Conservation (phyloP, 2,113 vertebrate genomes). For the Oplegnathus fasciatus region DNA sequence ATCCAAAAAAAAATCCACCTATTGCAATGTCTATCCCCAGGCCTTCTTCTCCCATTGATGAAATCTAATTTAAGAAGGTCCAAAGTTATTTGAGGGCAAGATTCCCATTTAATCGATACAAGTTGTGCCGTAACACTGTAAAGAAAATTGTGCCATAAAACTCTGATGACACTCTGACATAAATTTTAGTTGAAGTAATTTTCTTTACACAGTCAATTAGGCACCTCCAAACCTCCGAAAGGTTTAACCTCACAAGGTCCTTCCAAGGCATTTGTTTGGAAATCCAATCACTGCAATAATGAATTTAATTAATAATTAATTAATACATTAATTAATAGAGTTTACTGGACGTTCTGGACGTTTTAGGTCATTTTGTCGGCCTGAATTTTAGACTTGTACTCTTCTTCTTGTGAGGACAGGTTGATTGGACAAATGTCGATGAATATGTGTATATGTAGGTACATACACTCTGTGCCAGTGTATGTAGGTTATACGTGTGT, state of each 20-base stretch:
- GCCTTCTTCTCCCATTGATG: constrained; percentile 14
- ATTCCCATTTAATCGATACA: constrained; percentile 56
- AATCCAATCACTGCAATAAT: constrained; percentile 38
- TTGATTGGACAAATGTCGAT: too few species aligned
- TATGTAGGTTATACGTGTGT: too few species aligned
- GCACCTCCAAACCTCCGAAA: constrained; percentile 26
- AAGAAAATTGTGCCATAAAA: constrained; percentile 69
- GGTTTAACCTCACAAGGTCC: constrained; percentile 57
- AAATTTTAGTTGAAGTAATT: constrained; percentile 52
- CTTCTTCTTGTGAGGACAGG: too few species aligned
- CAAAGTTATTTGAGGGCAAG: constrained; percentile 65
- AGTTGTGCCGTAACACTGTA: constrained; percentile 50
- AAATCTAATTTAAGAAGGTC: constrained; percentile 52
- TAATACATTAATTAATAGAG: constrained; percentile 39
- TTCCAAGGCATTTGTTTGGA: constrained; percentile 39
- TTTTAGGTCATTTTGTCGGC: too few species aligned
- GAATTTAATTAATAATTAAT: too few species aligned
- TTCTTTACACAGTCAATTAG: constrained; percentile 62
- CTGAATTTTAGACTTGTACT: too few species aligned
- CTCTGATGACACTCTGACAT: constrained; percentile 49
- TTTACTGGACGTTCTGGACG: neutral
- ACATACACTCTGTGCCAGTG: too few species aligned
- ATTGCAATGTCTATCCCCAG: neutral
- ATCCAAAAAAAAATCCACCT: neutral
- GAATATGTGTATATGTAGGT: too few species aligned